These are phyloP conservation scores for rabbit (Oryctolagus cuniculus) DNA, from an alignment of 2,113 vertebrate species.

Conservation along the genomic window mOryCun1.1 NC_091447.1:13585001-13585500, in stretches of 20 bases:
- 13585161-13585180: neutral
- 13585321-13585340: neutral
- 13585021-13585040: neutral
- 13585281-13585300: neutral
- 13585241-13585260: neutral
- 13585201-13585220: neutral
- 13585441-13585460: neutral
- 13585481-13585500: neutral
- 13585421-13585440: neutral
- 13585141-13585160: neutral
- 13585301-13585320: neutral
- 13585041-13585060: neutral
- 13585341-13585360: neutral
- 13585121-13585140: neutral
- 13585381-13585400: neutral
- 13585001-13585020: neutral
- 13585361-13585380: neutral
- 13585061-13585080: neutral
- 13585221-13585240: neutral
- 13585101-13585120: neutral
- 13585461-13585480: neutral
- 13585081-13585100: neutral
- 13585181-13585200: fast-evolving
- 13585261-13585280: too few relatives aligned
- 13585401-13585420: neutral